Conservation (phyloP, 2,888 invertebrate species). For the Hetaerina titia region DNA sequence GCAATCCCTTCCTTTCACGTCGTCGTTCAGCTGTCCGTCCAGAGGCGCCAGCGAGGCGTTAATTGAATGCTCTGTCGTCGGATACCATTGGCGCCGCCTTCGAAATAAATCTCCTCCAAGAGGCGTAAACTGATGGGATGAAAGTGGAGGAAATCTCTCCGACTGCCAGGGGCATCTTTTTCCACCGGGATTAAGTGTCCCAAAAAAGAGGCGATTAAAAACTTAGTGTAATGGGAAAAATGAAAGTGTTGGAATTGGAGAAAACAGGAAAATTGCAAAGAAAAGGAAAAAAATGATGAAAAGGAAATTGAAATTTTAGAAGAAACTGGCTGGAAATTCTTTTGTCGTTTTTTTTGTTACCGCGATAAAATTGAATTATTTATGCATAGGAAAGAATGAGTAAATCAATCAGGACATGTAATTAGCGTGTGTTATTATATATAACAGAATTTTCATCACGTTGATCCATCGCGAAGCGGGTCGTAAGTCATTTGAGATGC, state of each 20-base stretch:
- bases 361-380: too few relatives aligned
- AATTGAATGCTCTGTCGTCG: background rate
- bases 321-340: too few relatives aligned
- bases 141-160: background rate
- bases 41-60: conserved; percentile 2
- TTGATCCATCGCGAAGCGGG: too few relatives aligned
- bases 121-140: background rate
- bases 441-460: too few relatives aligned
- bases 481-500: too few relatives aligned
- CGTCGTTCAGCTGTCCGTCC: background rate
- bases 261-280: background rate
- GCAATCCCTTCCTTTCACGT: background rate
- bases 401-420: too few relatives aligned
- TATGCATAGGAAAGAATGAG: too few relatives aligned
- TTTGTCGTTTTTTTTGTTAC: too few relatives aligned
- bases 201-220: background rate
- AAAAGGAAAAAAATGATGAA: background rate
- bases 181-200: background rate
- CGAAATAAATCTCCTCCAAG: background rate
- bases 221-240: background rate
- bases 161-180: background rate
- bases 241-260: background rate
- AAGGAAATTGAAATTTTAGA: background rate
- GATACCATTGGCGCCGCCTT: background rate
- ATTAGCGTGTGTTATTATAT: too few relatives aligned